phyloP scores from a whole-genome alignment of 2,113 vertebrate species.

The Oryzias celebensis region DNA sequence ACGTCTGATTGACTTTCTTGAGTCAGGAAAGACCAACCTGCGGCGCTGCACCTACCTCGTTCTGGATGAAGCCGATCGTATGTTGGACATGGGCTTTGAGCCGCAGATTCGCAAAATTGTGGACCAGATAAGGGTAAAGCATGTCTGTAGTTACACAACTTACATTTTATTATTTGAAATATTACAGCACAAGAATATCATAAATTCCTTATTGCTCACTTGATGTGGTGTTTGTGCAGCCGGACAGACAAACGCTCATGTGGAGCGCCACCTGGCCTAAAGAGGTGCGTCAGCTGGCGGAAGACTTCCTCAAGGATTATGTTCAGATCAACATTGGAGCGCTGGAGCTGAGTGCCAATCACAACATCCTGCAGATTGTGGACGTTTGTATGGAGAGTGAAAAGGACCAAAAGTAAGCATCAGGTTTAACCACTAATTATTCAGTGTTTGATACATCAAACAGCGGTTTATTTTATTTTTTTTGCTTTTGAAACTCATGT shows the following conservation, averaged over 20 bases:
- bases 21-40: conserved; percentile 94
- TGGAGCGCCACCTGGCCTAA: conserved; percentile 99
- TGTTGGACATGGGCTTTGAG: conserved; percentile 99
- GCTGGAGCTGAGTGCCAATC: conserved; percentile 95
- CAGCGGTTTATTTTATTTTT: too few species aligned
- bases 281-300: conserved; percentile 93
- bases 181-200: too few species aligned
- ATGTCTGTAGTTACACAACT: background rate
- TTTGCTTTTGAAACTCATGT: too few species aligned
- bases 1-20: conserved; percentile 95
- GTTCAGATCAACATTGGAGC: conserved; percentile 67
- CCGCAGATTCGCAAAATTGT: conserved; percentile 98
- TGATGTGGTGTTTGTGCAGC: conserved; percentile 59
- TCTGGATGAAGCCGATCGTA: conserved; percentile 95
- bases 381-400: conserved; percentile 96
- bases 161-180: background rate
- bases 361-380: conserved; percentile 98
- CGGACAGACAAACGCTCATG: conserved; percentile 96
- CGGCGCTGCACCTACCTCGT: conserved; percentile 96
- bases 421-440: background rate
- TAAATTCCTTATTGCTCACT: background rate
- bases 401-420: conserved; percentile 92
- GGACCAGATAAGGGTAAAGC: conserved; percentile 92
- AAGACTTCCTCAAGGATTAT: conserved; percentile 92
- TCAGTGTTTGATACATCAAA: too few species aligned